Conservation (phyloP, 2,888 invertebrate genomes). For the Pseudanteris insignis region DNA sequence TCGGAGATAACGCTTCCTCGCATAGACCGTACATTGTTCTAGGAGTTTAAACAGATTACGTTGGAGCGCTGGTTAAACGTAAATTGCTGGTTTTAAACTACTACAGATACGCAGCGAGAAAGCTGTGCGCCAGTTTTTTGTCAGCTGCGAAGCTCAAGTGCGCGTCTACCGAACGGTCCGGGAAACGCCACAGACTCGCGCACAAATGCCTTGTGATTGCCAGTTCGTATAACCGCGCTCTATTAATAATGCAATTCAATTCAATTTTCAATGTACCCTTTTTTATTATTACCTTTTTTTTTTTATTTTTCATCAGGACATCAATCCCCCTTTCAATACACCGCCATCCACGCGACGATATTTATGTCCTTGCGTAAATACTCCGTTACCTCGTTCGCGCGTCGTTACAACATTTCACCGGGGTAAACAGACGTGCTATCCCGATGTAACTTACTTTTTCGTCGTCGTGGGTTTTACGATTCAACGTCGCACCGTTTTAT, state of each 20-base stretch:
- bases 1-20: conserved; percentile 52
- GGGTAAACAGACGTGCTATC: too few species aligned
- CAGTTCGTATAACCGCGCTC: conserved; percentile 13
- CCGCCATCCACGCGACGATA: conserved; percentile 2
- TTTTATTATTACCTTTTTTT: too few species aligned
- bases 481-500: too few species aligned
- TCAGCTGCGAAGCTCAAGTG: too few species aligned
- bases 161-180: conserved; percentile 16
- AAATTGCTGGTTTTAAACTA: conserved; percentile 54
- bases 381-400: too few species aligned
- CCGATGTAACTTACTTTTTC: too few species aligned
- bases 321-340: conserved; percentile 5
- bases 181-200: conserved; percentile 36
- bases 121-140: conserved; percentile 33
- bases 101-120: conserved; percentile 36
- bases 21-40: conserved; percentile 57
- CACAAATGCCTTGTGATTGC: conserved; percentile 21
- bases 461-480: too few species aligned
- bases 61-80: conserved; percentile 58
- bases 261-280: conserved; percentile 24
- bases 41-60: conserved; percentile 63
- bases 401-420: too few species aligned
- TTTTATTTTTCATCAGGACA: too few species aligned
- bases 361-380: conserved; percentile 4
- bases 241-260: conserved; percentile 35